phyloP scores from a whole-genome alignment of 2,113 vertebrate genomes.

The Lonchura striata region DNA sequence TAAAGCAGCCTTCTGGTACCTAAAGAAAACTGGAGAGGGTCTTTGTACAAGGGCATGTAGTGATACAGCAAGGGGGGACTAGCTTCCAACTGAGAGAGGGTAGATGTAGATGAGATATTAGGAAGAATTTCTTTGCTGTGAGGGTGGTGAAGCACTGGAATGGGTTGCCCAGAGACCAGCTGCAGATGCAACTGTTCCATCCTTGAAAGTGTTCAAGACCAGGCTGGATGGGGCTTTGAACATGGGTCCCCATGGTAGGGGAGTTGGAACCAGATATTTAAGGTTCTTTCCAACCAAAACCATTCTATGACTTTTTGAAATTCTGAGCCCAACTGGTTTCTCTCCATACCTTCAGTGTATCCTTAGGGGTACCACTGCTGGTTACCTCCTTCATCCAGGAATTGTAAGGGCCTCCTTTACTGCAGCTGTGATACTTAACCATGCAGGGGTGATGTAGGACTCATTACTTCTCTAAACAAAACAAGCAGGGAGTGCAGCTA shows the following conservation, averaged over 20 bases:
- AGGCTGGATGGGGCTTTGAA: not conserved
- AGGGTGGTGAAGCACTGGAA: not conserved
- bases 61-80: not conserved
- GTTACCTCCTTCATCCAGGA: not conserved
- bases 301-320: not conserved
- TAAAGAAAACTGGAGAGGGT: not conserved
- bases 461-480: not conserved
- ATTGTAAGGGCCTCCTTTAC: not conserved
- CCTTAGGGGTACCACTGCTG: not conserved
- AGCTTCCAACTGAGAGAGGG: not conserved
- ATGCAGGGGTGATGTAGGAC: not conserved
- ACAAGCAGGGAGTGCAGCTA: not conserved
- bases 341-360: accelerated
- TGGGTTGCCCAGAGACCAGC: not conserved
- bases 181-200: not conserved
- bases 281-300: not conserved
- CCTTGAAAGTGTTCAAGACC: not conserved
- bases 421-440: not conserved
- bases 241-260: not conserved
- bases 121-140: not conserved
- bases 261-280: not conserved
- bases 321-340: not conserved
- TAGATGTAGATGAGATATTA: not conserved
- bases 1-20: not conserved
- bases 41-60: not conserved